Percentiles rank a stretch among this genome's conserved stretches.
Evolutionary conservation across 2,113 vertebrate species (phyloP).

Genomic region (Callorhinus ursinus): DNA sequence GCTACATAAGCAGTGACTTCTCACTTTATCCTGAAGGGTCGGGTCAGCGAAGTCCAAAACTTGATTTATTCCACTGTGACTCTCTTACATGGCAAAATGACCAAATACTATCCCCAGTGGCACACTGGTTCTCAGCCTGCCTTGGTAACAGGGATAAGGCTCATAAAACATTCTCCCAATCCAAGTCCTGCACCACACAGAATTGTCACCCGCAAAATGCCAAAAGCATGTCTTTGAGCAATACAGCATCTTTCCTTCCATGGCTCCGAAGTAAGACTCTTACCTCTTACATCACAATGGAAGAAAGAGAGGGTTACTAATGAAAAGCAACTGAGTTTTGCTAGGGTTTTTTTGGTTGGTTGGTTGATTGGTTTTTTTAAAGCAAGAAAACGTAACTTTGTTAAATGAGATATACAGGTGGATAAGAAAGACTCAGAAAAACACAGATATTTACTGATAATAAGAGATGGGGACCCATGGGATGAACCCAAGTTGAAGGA

Average conservation of each 20-base stretch:
- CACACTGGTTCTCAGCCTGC: background rate
- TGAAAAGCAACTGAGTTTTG: constrained; percentile 49
- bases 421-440: background rate
- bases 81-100: background rate
- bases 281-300: background rate
- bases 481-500: background rate
- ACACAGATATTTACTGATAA: background rate
- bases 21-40: background rate
- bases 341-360: background rate
- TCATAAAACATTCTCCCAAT: background rate
- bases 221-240: background rate
- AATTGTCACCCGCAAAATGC: background rate
- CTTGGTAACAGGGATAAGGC: background rate
- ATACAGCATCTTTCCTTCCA: background rate
- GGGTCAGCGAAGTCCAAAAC: background rate
- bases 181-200: background rate
- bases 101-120: background rate
- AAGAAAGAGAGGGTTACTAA: background rate
- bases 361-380: background rate
- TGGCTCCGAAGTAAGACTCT: background rate
- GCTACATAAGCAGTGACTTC: background rate
- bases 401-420: constrained; percentile 1
- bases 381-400: constrained; percentile 33
- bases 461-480: background rate
- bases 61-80: background rate